A percentile compares a stretch with the other conserved stretches of the same genome.
Conservation (phyloP, 2,888 invertebrate species). For the Drosophila bunnanda region DNA sequence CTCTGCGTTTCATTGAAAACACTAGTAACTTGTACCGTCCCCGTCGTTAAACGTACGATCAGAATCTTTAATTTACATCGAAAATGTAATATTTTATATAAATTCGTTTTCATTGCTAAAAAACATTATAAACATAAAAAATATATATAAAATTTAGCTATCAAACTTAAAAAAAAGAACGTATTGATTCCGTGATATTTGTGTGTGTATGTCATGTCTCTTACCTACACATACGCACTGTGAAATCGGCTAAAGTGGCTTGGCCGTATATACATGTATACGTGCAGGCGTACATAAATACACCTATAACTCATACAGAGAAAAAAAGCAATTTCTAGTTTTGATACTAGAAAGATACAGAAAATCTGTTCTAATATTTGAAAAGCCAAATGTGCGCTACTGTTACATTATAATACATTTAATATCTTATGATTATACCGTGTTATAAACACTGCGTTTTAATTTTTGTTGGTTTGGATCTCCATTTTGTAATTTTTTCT, state of each 20-base stretch:
- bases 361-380: neutral
- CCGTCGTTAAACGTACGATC: constrained; percentile 52
- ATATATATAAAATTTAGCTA: neutral
- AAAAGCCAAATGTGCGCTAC: neutral
- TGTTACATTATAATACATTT: neutral
- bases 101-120: neutral
- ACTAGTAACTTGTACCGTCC: constrained; percentile 62
- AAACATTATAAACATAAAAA: neutral
- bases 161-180: neutral
- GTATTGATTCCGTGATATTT: constrained; percentile 26
- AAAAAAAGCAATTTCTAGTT: neutral
- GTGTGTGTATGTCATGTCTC: constrained; percentile 10
- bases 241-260: constrained; percentile 61
- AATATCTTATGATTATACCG: too few species aligned
- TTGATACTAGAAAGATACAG: neutral
- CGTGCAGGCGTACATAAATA: constrained; percentile 1
- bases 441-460: neutral
- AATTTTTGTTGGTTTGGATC: neutral
- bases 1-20: constrained; percentile 45
- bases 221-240: constrained; percentile 41
- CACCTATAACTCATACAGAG: neutral
- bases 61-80: constrained; percentile 34
- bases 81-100: constrained; percentile 34
- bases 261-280: constrained; percentile 38
- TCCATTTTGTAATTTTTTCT: constrained; percentile 10